Evolutionary conservation across 2,797 vertebrate genomes (phyloP).

Genomic region (Helostoma temminkii): DNA sequence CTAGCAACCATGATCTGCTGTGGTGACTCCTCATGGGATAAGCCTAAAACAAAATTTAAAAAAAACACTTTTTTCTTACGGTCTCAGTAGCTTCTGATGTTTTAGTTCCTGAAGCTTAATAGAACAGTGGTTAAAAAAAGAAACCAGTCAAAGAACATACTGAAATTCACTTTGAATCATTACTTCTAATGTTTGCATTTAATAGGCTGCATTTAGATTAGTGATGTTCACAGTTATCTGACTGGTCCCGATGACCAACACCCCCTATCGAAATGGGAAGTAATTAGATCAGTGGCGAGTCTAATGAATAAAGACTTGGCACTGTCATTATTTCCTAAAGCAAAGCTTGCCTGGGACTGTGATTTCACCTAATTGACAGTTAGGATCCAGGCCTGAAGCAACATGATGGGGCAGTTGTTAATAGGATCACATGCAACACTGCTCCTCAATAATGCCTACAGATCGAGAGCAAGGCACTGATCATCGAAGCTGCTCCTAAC

Average conservation of each 20-base stretch:
- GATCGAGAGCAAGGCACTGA: background rate
- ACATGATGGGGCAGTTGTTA: conserved; percentile 20
- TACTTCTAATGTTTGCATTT: conserved; percentile 26
- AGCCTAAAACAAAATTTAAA: too few relatives aligned
- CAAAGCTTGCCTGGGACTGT: conserved; percentile 23
- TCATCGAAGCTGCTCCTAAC: conserved; percentile 2
- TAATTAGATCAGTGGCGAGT: conserved; percentile 63
- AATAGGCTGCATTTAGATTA: conserved; percentile 21
- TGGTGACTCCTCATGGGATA: too few relatives aligned
- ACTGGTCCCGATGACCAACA: conserved; percentile 38
- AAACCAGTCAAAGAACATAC: too few relatives aligned
- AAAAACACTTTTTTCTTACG: too few relatives aligned
- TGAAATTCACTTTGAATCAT: too few relatives aligned
- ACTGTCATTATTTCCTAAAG: conserved; percentile 48
- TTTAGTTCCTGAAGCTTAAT: too few relatives aligned
- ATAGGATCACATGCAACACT: conserved; percentile 37
- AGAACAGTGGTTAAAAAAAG: too few relatives aligned
- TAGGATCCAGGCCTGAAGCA: conserved; percentile 23
- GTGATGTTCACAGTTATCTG: conserved; percentile 40
- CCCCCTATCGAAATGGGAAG: conserved; percentile 42
- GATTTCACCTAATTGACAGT: conserved; percentile 25
- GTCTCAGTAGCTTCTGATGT: too few relatives aligned
- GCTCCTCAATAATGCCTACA: conserved; percentile 19
- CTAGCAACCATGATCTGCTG: too few relatives aligned
- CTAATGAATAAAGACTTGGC: conserved; percentile 60